These are phyloP conservation scores for Epiblema foenella DNA, from an alignment of 2,888 invertebrate species.

Conservation along the genomic window DNA sequence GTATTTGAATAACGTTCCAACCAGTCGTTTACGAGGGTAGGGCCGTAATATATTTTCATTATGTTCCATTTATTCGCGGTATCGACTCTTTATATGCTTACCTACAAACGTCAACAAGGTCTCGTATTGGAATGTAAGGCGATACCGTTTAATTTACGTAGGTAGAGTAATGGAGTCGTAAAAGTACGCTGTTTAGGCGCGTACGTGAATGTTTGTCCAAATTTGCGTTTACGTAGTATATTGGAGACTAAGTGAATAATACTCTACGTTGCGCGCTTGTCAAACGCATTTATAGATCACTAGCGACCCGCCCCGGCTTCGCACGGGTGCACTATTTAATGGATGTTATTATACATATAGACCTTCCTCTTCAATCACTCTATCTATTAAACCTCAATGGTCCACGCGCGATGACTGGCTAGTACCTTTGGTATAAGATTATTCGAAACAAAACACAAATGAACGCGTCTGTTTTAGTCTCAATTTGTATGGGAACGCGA, in stretches of 20 bases:
- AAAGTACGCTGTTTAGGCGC: conserved; percentile 48
- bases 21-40: conserved; percentile 71
- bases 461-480: no score
- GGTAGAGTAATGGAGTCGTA: conserved; percentile 40
- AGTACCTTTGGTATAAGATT: no score
- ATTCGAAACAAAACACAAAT: no score
- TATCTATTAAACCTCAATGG: no score
- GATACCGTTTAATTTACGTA: conserved; percentile 69
- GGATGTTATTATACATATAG: no score
- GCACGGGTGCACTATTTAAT: no score
- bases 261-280: no score
- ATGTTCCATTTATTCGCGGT: conserved; percentile 76
- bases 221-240: conserved; percentile 2
- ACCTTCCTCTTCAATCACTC: no score
- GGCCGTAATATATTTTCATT: conserved; percentile 78
- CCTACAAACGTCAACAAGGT: conserved; percentile 72
- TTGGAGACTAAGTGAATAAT: background rate
- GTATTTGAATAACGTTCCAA: conserved; percentile 75
- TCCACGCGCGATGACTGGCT: no score
- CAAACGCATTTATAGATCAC: no score
- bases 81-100: conserved; percentile 74
- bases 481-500: no score
- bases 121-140: conserved; percentile 60
- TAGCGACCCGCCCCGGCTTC: no score
- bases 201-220: conserved; percentile 26